Evolutionary conservation across 2,888 invertebrate species (phyloP).

Genomic region (Torymus texanus): DNA sequence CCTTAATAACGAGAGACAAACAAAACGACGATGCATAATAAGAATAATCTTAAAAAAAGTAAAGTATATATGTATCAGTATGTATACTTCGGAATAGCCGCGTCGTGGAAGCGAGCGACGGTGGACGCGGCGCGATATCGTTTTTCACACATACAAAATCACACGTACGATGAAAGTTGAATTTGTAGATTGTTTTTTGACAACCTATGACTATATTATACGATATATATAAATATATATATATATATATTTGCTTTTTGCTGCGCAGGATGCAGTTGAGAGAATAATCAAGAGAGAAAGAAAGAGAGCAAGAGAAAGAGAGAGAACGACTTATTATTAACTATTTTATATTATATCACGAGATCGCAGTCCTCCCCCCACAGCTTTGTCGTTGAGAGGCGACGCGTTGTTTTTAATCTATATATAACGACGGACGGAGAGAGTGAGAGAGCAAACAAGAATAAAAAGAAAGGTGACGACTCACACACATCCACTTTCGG

Average conservation of each 20-base stretch:
- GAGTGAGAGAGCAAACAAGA: no score
- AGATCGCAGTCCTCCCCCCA: conserved; percentile 2
- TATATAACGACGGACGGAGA: not conserved
- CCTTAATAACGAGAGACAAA: no score
- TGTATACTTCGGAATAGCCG: no score
- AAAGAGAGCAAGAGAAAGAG: no score
- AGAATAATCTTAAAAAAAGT: not conserved
- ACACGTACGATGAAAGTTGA: conserved; percentile 20
- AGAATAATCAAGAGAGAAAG: conserved; percentile 13
- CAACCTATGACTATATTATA: no score
- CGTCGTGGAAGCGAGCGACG: no score
- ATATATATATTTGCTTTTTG: conserved; percentile 26
- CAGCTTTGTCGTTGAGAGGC: no score
- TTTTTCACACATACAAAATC: conserved; percentile 7
- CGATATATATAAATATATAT: not conserved
- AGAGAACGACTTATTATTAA: conserved; percentile 1
- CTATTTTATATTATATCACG: conserved; percentile 39
- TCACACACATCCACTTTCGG: not conserved
- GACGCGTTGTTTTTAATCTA: no score
- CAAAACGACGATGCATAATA: no score
- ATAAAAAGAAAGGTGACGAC: not conserved
- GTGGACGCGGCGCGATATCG: no score
- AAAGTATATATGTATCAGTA: not conserved
- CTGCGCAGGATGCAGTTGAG: conserved; percentile 51
- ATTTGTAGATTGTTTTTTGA: conserved; percentile 26